Percentiles rank a stretch among this genome's conserved stretches.
Conservation (phyloP, 2,113 vertebrate genomes). For the Phaethon lepturus region DNA sequence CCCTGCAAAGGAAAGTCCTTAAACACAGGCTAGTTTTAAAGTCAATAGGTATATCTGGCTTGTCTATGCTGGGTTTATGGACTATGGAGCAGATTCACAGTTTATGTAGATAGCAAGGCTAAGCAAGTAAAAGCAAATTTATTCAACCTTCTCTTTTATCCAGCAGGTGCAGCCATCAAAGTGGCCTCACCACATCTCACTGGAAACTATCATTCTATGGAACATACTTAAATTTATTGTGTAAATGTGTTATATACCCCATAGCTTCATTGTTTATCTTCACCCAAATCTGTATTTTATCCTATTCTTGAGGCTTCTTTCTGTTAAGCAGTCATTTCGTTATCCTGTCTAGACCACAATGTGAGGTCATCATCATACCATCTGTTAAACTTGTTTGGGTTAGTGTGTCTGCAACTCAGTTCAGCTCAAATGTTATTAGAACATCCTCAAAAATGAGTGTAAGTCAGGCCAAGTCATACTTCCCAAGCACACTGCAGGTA, state of each 20-base stretch:
- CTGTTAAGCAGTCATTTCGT: background rate
- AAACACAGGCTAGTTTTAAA: background rate
- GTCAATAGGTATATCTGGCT: background rate
- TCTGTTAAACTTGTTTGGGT: slow-evolving; percentile 21
- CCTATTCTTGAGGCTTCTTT: background rate
- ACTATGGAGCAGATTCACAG: background rate
- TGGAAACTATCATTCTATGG: background rate
- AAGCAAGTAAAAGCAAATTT: background rate
- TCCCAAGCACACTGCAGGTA: background rate
- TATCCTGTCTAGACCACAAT: slow-evolving; percentile 33
- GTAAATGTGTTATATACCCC: background rate
- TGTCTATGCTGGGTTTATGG: background rate
- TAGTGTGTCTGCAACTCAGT: background rate
- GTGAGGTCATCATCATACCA: slow-evolving; percentile 9
- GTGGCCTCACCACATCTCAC: background rate
- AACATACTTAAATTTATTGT: background rate
- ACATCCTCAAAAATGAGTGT: background rate
- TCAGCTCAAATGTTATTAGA: background rate
- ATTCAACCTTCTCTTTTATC: background rate
- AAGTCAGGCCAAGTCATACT: background rate
- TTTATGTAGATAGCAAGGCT: background rate
- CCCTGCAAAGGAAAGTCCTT: background rate
- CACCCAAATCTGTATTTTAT: background rate
- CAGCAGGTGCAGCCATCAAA: background rate
- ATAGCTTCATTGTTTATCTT: background rate